Evolutionary conservation across 2,888 invertebrate species (phyloP).

Genomic region (Limnephilus auricula): DNA sequence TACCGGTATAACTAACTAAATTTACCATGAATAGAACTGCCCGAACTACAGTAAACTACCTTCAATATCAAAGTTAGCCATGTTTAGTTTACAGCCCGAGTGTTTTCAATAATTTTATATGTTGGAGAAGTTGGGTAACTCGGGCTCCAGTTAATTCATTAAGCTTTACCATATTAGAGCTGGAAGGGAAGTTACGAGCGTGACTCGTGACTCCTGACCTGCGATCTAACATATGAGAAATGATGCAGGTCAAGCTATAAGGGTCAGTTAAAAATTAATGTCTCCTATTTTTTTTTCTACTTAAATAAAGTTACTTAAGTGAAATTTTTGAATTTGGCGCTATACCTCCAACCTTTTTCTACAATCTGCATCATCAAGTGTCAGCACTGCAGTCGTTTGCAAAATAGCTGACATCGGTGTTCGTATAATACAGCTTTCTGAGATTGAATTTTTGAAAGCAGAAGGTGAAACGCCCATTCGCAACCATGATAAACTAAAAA

Average conservation of each 20-base stretch:
- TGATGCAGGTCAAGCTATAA: neutral
- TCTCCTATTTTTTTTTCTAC: too few species aligned
- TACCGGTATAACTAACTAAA: neutral
- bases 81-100: conserved; percentile 20
- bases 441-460: too few species aligned
- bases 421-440: too few species aligned
- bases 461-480: too few species aligned
- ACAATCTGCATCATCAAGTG: too few species aligned
- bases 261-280: too few species aligned
- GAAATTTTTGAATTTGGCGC: too few species aligned
- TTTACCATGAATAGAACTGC: neutral
- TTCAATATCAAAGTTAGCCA: conserved; percentile 33
- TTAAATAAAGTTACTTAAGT: too few species aligned
- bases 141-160: conserved; percentile 35
- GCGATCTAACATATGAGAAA: neutral
- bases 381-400: too few species aligned
- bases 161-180: neutral
- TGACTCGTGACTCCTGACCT: neutral
- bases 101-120: conserved; percentile 43
- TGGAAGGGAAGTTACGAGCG: neutral
- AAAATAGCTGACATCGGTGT: too few species aligned
- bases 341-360: too few species aligned
- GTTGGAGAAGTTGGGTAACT: neutral
- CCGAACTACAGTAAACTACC: neutral
- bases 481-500: too few species aligned